Evolutionary conservation across 2,113 vertebrate genomes (phyloP), one percentile per base, ranked within the genome.

Genomic region (Sinocyclocheilus anophthalmus): DNA sequence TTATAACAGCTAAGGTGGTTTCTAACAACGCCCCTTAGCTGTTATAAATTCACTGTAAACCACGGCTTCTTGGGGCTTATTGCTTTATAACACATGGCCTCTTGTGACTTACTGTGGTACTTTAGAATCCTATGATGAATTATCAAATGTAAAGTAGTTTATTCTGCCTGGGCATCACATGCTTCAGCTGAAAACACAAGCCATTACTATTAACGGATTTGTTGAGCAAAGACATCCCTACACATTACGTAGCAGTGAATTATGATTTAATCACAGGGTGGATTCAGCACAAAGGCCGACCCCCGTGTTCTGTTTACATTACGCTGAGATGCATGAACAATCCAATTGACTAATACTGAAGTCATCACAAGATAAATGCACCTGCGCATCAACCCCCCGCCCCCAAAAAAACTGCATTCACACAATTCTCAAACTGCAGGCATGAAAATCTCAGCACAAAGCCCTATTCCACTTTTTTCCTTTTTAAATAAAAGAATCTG

Each of bases 261-360:
- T 20, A 78, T 79, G 37, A 39, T 86, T 85, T 88, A 88, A 86
- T 78, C 67, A 73, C 70, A 24, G 48, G 75, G 61, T 50, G 77
- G 22, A 87, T 53, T 85, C 42, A 61, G 70, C 59, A 77, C 11
- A 79, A 75, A 18, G 61, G 73, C 55, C 48, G 73, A 37, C 55
- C 39, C 13, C 14, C 42, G 86, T 88, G 84, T 87, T 91, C 89
- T 91, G 91, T 92, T 84, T 70, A 67, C 83, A 92, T 87, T 86
- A 79, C 77, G 91, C 92, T 92, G 91, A 93, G 91, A 90, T 90
- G 84, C 84, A 90, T 88, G 24, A 61, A 63, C 10, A 59, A 65
- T n/a, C 8, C 14, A 80, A 76, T 1, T 70, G 77, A 86, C 85
- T 92, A 92, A 93, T 88, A 89, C 89, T 89, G 84, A 86, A 90